Percentiles rank a stretch among this genome's conserved stretches.
phyloP scores from a whole-genome alignment of 2,888 invertebrate genomes.

The Polydrusus tereticollis region DNA sequence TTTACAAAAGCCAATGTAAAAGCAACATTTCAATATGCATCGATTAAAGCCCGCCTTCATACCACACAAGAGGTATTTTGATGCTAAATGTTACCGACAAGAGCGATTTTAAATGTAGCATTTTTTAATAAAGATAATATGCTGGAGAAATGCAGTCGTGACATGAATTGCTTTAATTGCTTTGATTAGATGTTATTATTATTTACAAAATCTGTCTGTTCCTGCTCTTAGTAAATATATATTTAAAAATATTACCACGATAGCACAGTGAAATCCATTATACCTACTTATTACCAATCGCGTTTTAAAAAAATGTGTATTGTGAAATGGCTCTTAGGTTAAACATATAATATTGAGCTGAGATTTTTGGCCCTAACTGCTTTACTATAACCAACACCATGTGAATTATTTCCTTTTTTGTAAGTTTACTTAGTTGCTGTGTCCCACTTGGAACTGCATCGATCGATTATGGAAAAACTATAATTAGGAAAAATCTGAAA shows the following conservation, averaged over 20 bases:
- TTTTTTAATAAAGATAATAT: neutral
- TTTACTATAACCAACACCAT: too few relatives aligned
- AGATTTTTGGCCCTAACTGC: too few relatives aligned
- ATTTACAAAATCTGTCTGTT: neutral
- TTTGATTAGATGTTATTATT: slow-evolving; percentile 5
- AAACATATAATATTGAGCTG: too few relatives aligned
- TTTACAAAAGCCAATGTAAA: neutral
- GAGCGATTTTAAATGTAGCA: neutral
- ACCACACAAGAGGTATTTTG: neutral
- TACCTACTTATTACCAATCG: neutral
- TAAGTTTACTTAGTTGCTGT: too few relatives aligned
- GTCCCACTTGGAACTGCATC: too few relatives aligned
- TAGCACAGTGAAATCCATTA: neutral
- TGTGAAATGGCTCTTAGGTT: too few relatives aligned
- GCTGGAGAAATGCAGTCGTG: neutral
- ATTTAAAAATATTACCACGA: neutral
- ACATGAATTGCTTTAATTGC: neutral
- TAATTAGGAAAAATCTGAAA: too few relatives aligned
- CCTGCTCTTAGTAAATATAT: neutral
- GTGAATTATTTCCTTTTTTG: too few relatives aligned
- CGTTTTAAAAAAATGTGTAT: neutral
- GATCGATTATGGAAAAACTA: too few relatives aligned
- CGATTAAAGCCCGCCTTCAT: neutral
- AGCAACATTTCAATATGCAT: neutral
- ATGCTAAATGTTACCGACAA: neutral